Evolutionary conservation across 1,140 invertebrate species (phyloP), one percentile per base, ranked within the genome.

Genomic region (Drosophila busckii): DNA sequence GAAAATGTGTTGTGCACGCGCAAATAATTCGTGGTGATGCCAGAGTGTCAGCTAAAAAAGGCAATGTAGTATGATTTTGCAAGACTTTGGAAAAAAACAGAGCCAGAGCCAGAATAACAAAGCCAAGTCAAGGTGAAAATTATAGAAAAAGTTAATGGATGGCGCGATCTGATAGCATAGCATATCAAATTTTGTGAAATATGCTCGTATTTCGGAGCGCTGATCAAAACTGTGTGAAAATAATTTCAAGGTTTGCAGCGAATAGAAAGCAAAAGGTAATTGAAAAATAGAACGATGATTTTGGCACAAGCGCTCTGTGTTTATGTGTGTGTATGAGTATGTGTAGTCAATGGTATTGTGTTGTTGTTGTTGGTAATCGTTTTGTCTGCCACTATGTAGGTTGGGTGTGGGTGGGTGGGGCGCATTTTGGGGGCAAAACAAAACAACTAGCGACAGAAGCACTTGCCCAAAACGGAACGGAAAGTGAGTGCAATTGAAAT

Each of bases 231-330:
- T 70, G 70, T 75, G 65, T 83, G 76, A 82, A 82, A 82, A 82
- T 82, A 83, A 80, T 82, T 82, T 82, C 75, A 82, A 82, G 75
- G 75, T 82, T 82, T 82, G 75, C 75, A 82, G 69, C 75, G 75
- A 82, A 82, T 75, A 82, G 76, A 83, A 82, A 80, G 76, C 75
- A 65, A 82, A 83, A 83, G 76, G 76, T 83, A 82, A 82, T 82
- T 82, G 75, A 75, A 82, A 82, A 82, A 82, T 82, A 82, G 75
- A 82, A 82, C 75, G 61, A n/a, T n/a, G n/a, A 83, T 82, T 82
- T 82, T 83, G 75, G 75, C 75, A 82, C 75, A 82, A 82, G 76
- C 75, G 76, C 76, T 83, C 41, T 61, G 58, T 60, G 65, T 64
- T 44, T 63, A 62, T 63, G 52, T 63, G 40, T 63, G 60, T n/a